phyloP scores from a whole-genome alignment of 2,888 invertebrate genomes.

The Sympetrum striolatum region DNA sequence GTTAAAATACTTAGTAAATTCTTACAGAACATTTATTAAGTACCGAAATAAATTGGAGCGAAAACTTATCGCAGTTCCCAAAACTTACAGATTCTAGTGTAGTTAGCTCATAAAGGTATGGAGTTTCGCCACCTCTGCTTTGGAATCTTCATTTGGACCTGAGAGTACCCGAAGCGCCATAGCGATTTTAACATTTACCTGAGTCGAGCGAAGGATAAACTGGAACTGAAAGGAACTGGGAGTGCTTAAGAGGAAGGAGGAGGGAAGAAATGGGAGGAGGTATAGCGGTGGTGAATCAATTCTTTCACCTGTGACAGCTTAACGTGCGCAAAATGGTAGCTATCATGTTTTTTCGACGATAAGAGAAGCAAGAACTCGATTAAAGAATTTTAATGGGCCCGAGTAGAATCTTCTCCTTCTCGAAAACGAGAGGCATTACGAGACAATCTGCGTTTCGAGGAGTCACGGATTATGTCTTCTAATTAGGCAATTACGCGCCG shows the following conservation, averaged over 20 bases:
- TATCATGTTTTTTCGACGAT: background rate
- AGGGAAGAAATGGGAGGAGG: background rate
- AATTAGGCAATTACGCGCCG: background rate
- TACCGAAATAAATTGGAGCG: too few species aligned
- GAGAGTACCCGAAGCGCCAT: too few species aligned
- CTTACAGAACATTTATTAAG: too few species aligned
- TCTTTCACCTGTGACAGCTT: background rate
- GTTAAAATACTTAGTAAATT: too few species aligned
- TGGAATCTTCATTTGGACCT: too few species aligned
- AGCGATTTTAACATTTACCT: too few species aligned
- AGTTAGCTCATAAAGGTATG: too few species aligned
- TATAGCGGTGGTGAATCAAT: background rate
- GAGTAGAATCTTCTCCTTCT: background rate
- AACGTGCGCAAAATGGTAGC: background rate
- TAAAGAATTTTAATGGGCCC: background rate
- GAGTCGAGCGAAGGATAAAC: background rate
- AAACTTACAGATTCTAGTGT: too few species aligned
- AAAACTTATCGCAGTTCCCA: too few species aligned
- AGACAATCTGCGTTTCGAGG: background rate
- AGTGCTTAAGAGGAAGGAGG: background rate
- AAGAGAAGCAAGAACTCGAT: background rate
- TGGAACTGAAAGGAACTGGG: background rate
- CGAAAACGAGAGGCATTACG: background rate
- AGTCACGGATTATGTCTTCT: background rate
- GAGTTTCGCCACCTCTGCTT: too few species aligned